Conservation (phyloP, 2,888 invertebrate species). For the Lasius fuliginosus region DNA sequence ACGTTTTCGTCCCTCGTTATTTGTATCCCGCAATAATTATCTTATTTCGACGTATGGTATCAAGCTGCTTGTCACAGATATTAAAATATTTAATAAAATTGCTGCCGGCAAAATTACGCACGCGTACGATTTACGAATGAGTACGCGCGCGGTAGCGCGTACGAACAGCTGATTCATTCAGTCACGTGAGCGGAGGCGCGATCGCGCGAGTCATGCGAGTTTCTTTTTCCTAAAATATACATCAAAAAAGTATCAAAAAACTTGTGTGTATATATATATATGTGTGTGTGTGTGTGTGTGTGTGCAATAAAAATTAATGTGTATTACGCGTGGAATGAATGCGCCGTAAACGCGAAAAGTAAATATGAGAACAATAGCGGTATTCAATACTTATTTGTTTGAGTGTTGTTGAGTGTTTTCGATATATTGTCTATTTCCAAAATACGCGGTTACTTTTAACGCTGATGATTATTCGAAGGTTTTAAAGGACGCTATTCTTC, state of each 20-base stretch:
- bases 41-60: not conserved
- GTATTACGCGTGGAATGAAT: not conserved
- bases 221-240: not conserved
- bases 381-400: slow-evolving; percentile 29
- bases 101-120: not conserved
- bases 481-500: not conserved
- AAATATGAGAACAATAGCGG: not conserved
- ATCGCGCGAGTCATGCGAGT: not conserved
- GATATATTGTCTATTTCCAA: slow-evolving; percentile 13
- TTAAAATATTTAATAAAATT: slow-evolving; percentile 7
- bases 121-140: not conserved
- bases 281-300: not conserved
- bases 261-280: not conserved
- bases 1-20: not conserved
- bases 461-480: slow-evolving; percentile 4
- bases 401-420: not conserved
- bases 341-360: slow-evolving; percentile 1
- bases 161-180: too few relatives aligned
- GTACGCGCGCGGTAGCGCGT: too few relatives aligned
- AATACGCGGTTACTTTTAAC: slow-evolving; percentile 30
- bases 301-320: not conserved
- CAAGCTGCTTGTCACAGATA: not conserved
- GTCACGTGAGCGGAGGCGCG: too few relatives aligned
- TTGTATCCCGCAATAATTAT: slow-evolving; percentile 3
- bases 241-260: not conserved